Evolutionary conservation across 2,888 invertebrate species (phyloP), one percentile per base, ranked within the genome.

Genomic region (Thumatha senex): DNA sequence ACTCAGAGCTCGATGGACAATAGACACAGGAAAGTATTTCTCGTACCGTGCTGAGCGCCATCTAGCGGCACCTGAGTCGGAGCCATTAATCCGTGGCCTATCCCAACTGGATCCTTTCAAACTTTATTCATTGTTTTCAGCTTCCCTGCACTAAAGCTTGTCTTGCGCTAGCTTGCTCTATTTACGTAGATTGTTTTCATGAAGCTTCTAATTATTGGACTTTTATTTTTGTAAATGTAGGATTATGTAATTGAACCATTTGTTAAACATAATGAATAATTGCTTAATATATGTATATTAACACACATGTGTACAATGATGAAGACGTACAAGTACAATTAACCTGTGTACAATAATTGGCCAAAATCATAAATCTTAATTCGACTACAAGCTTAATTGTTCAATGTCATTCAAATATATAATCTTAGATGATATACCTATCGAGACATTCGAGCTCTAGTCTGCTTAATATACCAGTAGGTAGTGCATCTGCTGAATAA

Each of bases 41-140:
- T 64, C 58, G 65, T 66, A 59, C 61, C 66, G 63, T 57, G 52
- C 61, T 47, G 61, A 66, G 61, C 67, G 72, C 67, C 76, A 76
- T 68, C 74, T 70, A 68, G 72, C 54, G 63, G 67, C 81, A 81
- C 82, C 82, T 82, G 82, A 81, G 80, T 74, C 75, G 61, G 51
- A 59, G 71, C 63, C 64, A 76, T 80, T 80, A 80, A 80, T 80
- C 79, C 78, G 63, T 63, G 63, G 72, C 70, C 76, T 70, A 70
- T 72, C 60, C 66, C 61, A 54, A 73, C 76, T 73, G 70, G 72
- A 73, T 74, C 76, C 78, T 79, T 80, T 83, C 78, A 81, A 87
- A 87, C 82, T 87, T 84, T 82, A 79, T 81, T 84, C 83, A 88
- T 86, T 86, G 85, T 84, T 83, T 81, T 77, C 78, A 80, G 78